Evolutionary conservation across 2,888 invertebrate genomes (phyloP).

Genomic region (Microctonus aethiopoides): DNA sequence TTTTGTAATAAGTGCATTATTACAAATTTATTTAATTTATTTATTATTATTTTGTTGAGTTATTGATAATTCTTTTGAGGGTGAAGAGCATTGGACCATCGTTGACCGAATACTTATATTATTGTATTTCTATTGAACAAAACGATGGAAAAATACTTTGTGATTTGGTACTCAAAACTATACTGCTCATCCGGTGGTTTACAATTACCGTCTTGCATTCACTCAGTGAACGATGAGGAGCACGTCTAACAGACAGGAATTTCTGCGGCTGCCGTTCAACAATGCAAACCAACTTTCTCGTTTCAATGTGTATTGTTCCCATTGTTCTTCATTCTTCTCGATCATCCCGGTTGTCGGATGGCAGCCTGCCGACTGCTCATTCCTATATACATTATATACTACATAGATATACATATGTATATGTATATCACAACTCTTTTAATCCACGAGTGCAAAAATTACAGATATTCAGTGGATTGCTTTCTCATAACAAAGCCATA

Average conservation of each 20-base stretch:
- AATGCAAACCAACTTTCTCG: conserved; percentile 65
- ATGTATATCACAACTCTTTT: conserved; percentile 8
- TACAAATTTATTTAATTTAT: no score
- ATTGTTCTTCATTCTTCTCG: conserved; percentile 56
- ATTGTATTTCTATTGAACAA: conserved; percentile 27
- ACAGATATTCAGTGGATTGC: conserved; percentile 42
- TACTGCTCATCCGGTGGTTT: conserved; percentile 51
- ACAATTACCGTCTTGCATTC: conserved; percentile 44
- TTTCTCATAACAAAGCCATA: conserved; percentile 25
- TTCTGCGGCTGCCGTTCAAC: conserved; percentile 55
- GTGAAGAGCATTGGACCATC: conserved; percentile 8
- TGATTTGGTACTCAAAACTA: conserved; percentile 31
- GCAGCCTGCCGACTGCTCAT: conserved; percentile 32
- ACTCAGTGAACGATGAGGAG: conserved; percentile 29
- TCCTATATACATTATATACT: background rate
- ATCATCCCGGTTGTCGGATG: conserved; percentile 48
- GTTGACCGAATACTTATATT: conserved; percentile 28
- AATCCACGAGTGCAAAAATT: conserved; percentile 39
- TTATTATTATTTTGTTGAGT: background rate
- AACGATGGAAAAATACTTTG: conserved; percentile 13
- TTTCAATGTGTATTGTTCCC: conserved; percentile 64
- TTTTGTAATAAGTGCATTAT: background rate
- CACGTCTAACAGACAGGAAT: conserved; percentile 40
- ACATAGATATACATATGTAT: conserved; percentile 35
- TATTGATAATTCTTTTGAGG: background rate